Evolutionary conservation across 2,113 vertebrate species (phyloP).

Genomic region (Danio rerio): DNA sequence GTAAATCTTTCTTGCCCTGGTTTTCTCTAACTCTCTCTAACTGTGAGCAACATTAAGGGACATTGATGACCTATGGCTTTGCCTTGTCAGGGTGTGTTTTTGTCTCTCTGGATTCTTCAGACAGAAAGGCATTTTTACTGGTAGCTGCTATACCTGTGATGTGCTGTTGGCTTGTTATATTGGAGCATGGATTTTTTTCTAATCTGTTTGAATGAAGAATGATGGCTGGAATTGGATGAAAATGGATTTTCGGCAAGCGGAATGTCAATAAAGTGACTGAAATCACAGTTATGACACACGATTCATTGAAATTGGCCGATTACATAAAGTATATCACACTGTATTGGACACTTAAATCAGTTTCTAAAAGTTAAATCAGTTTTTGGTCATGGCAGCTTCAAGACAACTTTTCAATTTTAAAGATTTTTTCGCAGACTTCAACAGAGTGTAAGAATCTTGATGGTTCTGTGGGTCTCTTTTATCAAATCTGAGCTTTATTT

Average conservation of each 20-base stretch:
- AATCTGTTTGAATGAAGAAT: background rate
- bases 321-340: too few species aligned
- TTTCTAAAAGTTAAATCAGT: too few species aligned
- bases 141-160: background rate
- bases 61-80: slow-evolving; percentile 36
- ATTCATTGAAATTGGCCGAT: too few species aligned
- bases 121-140: slow-evolving; percentile 19
- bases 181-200: too few species aligned
- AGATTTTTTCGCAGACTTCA: too few species aligned
- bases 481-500: too few species aligned
- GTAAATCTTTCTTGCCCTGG: slow-evolving; percentile 38
- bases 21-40: slow-evolving; percentile 10
- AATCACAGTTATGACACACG: background rate
- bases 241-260: slow-evolving; percentile 3
- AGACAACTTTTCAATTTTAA: too few species aligned
- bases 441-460: too few species aligned
- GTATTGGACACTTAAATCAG: too few species aligned
- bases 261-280: background rate
- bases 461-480: too few species aligned
- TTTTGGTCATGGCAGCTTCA: too few species aligned
- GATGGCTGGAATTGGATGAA: background rate
- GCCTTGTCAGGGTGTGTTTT: slow-evolving; percentile 36
- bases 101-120: slow-evolving; percentile 11
- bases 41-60: slow-evolving; percentile 45
- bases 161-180: background rate